Evolutionary conservation across 2,113 vertebrate genomes (phyloP), one percentile per base, ranked within the genome.

Genomic region (Platanista minor): DNA sequence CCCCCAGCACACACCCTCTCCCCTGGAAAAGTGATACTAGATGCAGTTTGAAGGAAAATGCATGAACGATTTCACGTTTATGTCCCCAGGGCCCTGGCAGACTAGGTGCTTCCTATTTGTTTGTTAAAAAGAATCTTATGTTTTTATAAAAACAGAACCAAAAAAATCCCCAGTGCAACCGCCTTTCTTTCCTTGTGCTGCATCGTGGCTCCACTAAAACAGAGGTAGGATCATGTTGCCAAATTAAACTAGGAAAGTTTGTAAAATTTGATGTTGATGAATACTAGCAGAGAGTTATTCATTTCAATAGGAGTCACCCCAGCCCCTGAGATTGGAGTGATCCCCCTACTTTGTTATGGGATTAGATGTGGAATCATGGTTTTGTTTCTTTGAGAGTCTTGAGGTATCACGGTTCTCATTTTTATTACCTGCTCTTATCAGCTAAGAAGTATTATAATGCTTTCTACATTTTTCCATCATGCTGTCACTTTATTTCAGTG

Each of bases 81-180:
- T 29, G 31, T 54, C 77, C 43, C 31, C 23, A 21, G 77, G 88
- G 39, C 4, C 0, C 64, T 27, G 2, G 14, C 49, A 6, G 15
- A 31, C 17, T 10, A 21, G 72, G 57, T 27, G 21, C 41, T 57
- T 20, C 72, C 54, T 36, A 7, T 0, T 29, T 12, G 4, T 74
- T 66, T 46, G 21, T 90, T 52, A 59, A 41, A 86, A 15, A 27
- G 46, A 80, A 85, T 54, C n/a, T 83, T 43, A 20, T 5, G 20
- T n/a, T 91, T 93, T 93, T 25, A 43, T 17, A 67, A n/a, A 95
- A 62, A 25, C 27, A 57, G 62, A 59, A 43, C 57, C 62, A 31
- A n/a, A 59, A 41, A 31, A 31, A 31, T 13, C 3, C 2, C 17
- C 1, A 2, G 4, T 2, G 11, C 4, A 0, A 8, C 18, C 11